phyloP scores from a whole-genome alignment of 30 jellyfish, hydroid and myxozoan genomes.

The Hydra vulgaris region DNA sequence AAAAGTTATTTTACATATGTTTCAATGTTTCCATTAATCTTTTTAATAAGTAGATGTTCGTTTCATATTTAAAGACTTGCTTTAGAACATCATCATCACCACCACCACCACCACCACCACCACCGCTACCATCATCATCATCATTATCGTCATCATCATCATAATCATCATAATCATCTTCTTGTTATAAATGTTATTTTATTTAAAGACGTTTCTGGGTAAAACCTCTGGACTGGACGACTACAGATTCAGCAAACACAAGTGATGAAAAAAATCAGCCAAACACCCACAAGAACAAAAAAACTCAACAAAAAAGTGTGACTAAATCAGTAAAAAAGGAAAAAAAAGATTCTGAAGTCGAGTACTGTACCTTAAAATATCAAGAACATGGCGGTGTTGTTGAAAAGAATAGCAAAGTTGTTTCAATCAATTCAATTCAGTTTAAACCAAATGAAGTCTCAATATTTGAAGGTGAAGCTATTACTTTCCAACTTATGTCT shows the following conservation, averaged over 20 bases:
- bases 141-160: no score
- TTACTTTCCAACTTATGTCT: conserved; percentile 29
- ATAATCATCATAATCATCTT: no score
- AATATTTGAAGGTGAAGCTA: conserved; percentile 26
- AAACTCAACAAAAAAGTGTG: conserved; percentile 4
- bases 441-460: conserved; percentile 15
- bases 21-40: no score
- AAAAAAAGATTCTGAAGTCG: background rate
- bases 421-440: conserved; percentile 7
- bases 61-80: no score
- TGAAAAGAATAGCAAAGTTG: conserved; percentile 29
- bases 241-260: conserved; percentile 20
- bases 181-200: background rate
- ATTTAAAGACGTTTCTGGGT: conserved; percentile 38
- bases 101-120: no score
- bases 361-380: conserved; percentile 15
- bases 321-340: background rate
- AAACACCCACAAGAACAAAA: conserved; percentile 3
- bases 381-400: conserved; percentile 30
- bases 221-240: conserved; percentile 29
- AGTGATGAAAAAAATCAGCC: conserved; percentile 10
- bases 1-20: no score
- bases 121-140: no score
- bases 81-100: no score
- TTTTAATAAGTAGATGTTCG: no score